A percentile compares a stretch with the other conserved stretches of the same genome.
Evolutionary conservation across 2,113 vertebrate species (phyloP).

Genomic region (Myrmophylax atrothorax): DNA sequence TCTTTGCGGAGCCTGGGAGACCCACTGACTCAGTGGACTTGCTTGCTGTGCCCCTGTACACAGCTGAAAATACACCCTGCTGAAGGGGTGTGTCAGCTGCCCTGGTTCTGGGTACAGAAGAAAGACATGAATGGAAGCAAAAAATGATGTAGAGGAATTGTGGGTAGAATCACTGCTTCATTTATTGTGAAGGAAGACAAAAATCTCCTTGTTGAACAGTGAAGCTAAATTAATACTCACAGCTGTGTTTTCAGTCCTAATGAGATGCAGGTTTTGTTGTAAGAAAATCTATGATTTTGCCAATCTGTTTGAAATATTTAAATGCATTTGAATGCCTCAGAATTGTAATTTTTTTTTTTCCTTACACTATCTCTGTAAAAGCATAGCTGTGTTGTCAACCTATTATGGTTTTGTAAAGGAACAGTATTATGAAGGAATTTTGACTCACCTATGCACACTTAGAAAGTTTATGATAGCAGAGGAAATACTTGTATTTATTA

Average conservation of each 20-base stretch:
- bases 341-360: neutral
- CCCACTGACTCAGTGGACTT: accelerated
- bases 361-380: neutral
- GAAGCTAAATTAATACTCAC: neutral
- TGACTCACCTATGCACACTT: neutral
- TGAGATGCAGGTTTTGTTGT: neutral
- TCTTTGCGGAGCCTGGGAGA: neutral
- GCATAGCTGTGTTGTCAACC: neutral
- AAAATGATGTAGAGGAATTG: accelerated
- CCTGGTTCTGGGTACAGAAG: neutral
- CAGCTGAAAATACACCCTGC: neutral
- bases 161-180: neutral
- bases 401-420: neutral
- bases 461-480: neutral
- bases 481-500: conserved; percentile 9
- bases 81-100: neutral
- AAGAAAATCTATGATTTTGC: neutral
- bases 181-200: neutral
- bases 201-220: neutral
- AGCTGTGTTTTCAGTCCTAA: neutral
- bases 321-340: neutral
- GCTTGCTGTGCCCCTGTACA: neutral
- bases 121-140: neutral
- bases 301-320: neutral
- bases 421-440: neutral